Conservation (phyloP, 1,140 invertebrate species). For the Nixonia krombeini region DNA sequence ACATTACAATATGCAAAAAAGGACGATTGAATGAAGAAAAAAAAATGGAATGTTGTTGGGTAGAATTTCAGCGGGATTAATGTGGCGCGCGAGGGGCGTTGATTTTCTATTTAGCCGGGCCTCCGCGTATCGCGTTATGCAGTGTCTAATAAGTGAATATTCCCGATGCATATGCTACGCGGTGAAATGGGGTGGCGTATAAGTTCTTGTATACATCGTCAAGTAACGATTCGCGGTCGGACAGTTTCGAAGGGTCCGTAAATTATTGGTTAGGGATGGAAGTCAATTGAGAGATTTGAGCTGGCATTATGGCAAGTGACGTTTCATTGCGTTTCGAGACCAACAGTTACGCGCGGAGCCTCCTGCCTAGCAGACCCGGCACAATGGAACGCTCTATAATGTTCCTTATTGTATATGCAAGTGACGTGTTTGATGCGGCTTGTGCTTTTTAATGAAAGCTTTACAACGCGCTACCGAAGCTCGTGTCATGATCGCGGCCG, state of each 20-base stretch:
- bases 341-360: neutral
- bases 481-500: too few species aligned
- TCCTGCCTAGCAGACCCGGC: neutral
- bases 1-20: too few species aligned
- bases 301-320: slow-evolving; percentile 36
- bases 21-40: too few species aligned
- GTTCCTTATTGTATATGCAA: neutral
- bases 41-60: too few species aligned
- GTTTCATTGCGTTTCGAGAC: slow-evolving; percentile 20
- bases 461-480: too few species aligned
- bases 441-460: too few species aligned
- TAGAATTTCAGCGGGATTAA: slow-evolving; percentile 3
- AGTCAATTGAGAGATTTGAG: slow-evolving; percentile 38
- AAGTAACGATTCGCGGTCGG: slow-evolving; percentile 40
- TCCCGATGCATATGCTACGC: slow-evolving; percentile 10
- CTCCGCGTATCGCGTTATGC: neutral
- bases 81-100: neutral
- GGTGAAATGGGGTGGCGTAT: slow-evolving; percentile 12
- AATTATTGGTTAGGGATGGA: slow-evolving; percentile 42
- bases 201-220: slow-evolving; percentile 11
- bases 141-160: slow-evolving; percentile 13
- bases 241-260: slow-evolving; percentile 44
- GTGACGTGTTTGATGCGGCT: too few species aligned
- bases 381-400: neutral
- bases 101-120: neutral